phyloP scores from a whole-genome alignment of 2,113 vertebrate genomes.

The Rhinolophus sinicus region DNA sequence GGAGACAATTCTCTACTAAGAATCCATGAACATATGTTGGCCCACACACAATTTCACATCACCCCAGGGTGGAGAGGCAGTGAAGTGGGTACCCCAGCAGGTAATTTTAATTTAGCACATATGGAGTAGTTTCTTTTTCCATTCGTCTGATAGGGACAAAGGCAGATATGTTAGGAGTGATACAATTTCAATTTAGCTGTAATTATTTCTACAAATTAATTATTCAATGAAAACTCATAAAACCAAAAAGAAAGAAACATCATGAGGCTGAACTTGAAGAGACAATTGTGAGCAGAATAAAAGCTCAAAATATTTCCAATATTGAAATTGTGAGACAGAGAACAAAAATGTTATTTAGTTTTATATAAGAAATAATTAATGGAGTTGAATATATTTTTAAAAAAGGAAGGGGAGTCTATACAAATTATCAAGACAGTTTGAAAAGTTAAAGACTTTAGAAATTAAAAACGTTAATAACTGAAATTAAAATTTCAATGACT shows the following conservation, averaged over 20 bases:
- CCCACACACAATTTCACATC: background rate
- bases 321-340: background rate
- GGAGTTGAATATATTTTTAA: background rate
- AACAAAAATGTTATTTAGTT: background rate
- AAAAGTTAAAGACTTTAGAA: background rate
- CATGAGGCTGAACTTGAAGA: background rate
- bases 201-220: background rate
- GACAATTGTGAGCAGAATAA: background rate
- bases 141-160: background rate
- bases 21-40: background rate
- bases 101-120: background rate
- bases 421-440: background rate
- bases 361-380: background rate
- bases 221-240: background rate
- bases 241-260: background rate
- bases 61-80: fast-evolving
- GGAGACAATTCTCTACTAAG: no score
- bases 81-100: background rate
- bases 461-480: background rate
- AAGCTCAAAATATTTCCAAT: background rate
- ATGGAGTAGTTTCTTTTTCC: background rate
- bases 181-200: background rate
- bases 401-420: background rate
- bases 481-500: background rate
- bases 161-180: background rate